Evolutionary conservation across 2,797 vertebrate species (phyloP).

Genomic region (Pogonophryne albipinna): DNA sequence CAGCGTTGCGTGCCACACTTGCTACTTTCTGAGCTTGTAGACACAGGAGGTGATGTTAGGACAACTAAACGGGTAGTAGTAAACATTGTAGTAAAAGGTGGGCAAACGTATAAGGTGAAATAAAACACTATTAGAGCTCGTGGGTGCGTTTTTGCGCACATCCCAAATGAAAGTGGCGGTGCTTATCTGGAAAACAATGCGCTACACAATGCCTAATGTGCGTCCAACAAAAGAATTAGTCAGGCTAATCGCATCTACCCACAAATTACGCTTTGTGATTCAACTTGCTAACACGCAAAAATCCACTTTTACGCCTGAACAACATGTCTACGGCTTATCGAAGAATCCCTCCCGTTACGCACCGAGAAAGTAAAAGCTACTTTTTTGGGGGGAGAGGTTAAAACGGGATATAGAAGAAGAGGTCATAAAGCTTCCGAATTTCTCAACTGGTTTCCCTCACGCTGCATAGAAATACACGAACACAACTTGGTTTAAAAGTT

Average conservation of each 20-base stretch:
- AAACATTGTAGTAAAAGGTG: slow-evolving; percentile 65
- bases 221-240: slow-evolving; percentile 81
- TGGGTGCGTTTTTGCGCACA: slow-evolving; percentile 50
- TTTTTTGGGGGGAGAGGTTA: slow-evolving; percentile 36
- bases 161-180: slow-evolving; percentile 62
- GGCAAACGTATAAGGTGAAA: slow-evolving; percentile 5
- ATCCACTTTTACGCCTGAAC: slow-evolving; percentile 70
- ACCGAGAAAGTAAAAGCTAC: slow-evolving; percentile 56
- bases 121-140: background rate
- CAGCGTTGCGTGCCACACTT: slow-evolving; percentile 60
- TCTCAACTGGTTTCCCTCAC: slow-evolving; percentile 7
- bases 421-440: slow-evolving; percentile 11
- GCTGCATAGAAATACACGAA: slow-evolving; percentile 23
- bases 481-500: slow-evolving; percentile 74
- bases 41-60: slow-evolving; percentile 80
- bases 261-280: slow-evolving; percentile 56
- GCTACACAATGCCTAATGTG: slow-evolving; percentile 60
- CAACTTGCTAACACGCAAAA: slow-evolving; percentile 61
- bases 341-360: slow-evolving; percentile 58
- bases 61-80: slow-evolving; percentile 73
- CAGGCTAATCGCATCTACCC: slow-evolving; percentile 71
- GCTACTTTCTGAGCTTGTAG: slow-evolving; percentile 69
- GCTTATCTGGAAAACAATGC: slow-evolving; percentile 71
- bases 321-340: slow-evolving; percentile 54
- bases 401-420: slow-evolving; percentile 12